These are phyloP conservation scores for Theristicus caerulescens DNA, from an alignment of 2,113 vertebrate species.

Conservation along the genomic window DNA sequence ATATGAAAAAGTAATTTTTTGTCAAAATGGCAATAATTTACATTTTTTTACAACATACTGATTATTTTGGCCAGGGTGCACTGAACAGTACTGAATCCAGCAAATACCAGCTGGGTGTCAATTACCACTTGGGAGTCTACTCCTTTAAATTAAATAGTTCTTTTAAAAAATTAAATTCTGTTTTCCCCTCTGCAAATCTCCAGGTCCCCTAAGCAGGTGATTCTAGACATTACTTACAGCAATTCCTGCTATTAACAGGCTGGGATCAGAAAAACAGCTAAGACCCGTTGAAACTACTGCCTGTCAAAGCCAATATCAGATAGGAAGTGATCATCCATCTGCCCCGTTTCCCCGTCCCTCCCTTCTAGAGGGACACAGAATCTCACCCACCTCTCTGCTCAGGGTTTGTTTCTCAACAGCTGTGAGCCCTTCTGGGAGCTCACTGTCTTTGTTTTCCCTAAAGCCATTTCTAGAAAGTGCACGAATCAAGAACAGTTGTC, in stretches of 20 bases:
- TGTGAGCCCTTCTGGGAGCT: neutral
- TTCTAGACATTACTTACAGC: constrained; percentile 74
- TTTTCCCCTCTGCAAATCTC: constrained; percentile 71
- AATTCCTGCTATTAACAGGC: constrained; percentile 68
- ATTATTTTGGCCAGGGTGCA: constrained; percentile 62
- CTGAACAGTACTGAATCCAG: constrained; percentile 37
- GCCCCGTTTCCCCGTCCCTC: neutral
- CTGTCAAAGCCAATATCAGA: constrained; percentile 59
- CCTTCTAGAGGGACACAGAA: neutral
- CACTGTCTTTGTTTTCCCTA: neutral
- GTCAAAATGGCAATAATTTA: constrained; percentile 37
- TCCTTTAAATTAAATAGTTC: constrained; percentile 74
- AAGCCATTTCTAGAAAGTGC: neutral
- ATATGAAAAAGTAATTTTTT: neutral
- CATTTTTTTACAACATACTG: constrained; percentile 50
- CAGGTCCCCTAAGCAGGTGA: constrained; percentile 76
- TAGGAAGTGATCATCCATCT: constrained; percentile 52
- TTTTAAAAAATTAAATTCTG: constrained; percentile 69
- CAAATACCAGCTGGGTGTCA: constrained; percentile 70
- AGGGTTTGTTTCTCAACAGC: constrained; percentile 12
- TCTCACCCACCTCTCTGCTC: neutral
- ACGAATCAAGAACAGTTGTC: neutral
- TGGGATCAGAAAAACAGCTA: constrained; percentile 64
- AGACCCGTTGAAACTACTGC: constrained; percentile 64
- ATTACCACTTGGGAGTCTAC: constrained; percentile 63